Conservation (phyloP, 2,797 vertebrate genomes). For the Peromyscus nudipes region DNA sequence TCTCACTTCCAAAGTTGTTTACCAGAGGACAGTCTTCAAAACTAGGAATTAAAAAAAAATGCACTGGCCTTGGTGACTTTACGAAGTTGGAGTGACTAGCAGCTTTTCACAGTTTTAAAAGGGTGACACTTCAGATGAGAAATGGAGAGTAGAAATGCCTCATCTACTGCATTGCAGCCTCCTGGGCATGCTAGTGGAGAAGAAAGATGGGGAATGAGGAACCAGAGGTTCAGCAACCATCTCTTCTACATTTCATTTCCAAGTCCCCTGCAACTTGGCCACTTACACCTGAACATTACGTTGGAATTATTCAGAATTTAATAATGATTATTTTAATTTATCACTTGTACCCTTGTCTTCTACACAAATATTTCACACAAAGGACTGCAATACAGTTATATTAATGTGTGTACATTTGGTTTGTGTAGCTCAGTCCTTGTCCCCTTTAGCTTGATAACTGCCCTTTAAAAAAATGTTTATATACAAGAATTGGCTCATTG, state of each 20-base stretch:
- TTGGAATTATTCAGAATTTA: neutral
- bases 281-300: neutral
- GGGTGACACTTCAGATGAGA: neutral
- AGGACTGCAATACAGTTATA: neutral
- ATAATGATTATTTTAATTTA: neutral
- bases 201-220: neutral
- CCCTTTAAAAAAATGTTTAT: neutral
- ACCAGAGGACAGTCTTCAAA: constrained; percentile 58
- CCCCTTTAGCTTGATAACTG: neutral
- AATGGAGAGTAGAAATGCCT: neutral
- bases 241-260: neutral
- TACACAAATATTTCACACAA: neutral
- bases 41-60: neutral
- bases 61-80: neutral
- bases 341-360: neutral
- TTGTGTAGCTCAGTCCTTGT: neutral
- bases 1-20: neutral
- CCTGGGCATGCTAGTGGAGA: neutral
- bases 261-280: neutral
- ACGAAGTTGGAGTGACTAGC: constrained; percentile 13
- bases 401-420: neutral
- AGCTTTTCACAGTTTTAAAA: neutral
- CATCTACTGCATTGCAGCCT: neutral
- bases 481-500: neutral
- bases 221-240: neutral